Percentiles rank a stretch among this genome's conserved stretches.
These are phyloP conservation scores for Anguilla megastoma DNA, from an alignment of 2,797 vertebrate species.

Conservation along the genomic window DNA sequence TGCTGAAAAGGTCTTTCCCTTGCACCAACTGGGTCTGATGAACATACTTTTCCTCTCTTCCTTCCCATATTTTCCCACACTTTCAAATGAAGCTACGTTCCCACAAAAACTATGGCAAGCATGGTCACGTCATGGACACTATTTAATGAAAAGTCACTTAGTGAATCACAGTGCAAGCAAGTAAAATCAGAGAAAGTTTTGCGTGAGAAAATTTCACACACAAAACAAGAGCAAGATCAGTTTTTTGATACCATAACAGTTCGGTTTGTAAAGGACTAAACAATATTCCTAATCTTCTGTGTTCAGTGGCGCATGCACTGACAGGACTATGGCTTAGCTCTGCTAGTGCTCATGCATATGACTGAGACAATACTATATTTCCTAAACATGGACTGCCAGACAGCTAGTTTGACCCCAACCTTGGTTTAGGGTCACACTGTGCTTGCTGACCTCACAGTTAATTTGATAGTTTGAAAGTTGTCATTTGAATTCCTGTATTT, in stretches of 20 bases:
- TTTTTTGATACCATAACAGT: conserved; percentile 16
- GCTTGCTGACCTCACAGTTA: neutral
- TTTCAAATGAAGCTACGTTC: neutral
- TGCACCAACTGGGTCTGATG: neutral
- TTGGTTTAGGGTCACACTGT: neutral
- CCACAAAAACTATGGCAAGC: neutral
- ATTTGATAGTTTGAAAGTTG: neutral
- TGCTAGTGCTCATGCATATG: neutral
- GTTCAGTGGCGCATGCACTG: neutral
- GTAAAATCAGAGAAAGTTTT: neutral
- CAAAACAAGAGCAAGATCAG: conserved; percentile 10
- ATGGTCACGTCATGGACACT: neutral
- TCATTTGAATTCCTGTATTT: neutral
- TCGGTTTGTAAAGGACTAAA: neutral
- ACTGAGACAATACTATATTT: neutral
- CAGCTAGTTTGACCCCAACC: neutral
- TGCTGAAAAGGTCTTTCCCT: neutral
- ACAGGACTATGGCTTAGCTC: conserved; percentile 3
- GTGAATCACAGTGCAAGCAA: neutral
- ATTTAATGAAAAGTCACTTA: neutral
- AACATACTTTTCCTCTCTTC: neutral
- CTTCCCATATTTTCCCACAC: neutral
- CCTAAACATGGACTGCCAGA: neutral
- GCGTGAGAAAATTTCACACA: neutral
- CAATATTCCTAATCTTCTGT: neutral